Percentiles rank a stretch among this genome's conserved stretches.
Conservation (phyloP, 2,113 vertebrate genomes). For the Trinectes maculatus region DNA sequence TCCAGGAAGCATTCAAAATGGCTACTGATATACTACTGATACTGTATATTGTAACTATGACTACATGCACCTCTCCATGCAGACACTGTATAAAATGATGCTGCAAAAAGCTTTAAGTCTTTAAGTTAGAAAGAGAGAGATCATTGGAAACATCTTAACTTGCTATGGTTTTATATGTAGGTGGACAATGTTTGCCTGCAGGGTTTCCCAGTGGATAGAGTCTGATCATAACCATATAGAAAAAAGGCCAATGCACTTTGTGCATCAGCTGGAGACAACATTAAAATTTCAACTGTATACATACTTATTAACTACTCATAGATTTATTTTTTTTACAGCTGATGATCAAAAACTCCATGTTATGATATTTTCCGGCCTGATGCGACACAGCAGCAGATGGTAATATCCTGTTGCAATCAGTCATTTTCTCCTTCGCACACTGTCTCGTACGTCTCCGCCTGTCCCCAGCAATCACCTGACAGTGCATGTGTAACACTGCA, state of each 20-base stretch:
- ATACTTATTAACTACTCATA: too few species aligned
- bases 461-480: slow-evolving; percentile 9
- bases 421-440: slow-evolving; percentile 7
- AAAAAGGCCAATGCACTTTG: slow-evolving; percentile 6
- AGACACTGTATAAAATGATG: too few species aligned
- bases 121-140: too few species aligned
- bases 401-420: slow-evolving; percentile 17
- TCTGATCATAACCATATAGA: slow-evolving; percentile 1
- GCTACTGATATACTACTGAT: too few species aligned
- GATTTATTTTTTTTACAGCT: neutral
- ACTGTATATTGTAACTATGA: too few species aligned
- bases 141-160: slow-evolving; percentile 4
- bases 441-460: neutral
- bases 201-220: neutral
- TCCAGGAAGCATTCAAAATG: too few species aligned
- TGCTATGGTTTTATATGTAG: slow-evolving; percentile 17
- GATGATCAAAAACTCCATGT: neutral
- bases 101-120: too few species aligned
- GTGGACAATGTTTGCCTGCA: neutral
- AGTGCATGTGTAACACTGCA: slow-evolving; percentile 4
- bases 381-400: neutral
- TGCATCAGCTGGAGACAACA: slow-evolving; percentile 22
- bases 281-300: slow-evolving; percentile 7
- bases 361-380: neutral
- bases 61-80: too few species aligned